These are phyloP conservation scores for Panopea generosa DNA, from an alignment of 2,888 invertebrate genomes.

Conservation along the genomic window DNA sequence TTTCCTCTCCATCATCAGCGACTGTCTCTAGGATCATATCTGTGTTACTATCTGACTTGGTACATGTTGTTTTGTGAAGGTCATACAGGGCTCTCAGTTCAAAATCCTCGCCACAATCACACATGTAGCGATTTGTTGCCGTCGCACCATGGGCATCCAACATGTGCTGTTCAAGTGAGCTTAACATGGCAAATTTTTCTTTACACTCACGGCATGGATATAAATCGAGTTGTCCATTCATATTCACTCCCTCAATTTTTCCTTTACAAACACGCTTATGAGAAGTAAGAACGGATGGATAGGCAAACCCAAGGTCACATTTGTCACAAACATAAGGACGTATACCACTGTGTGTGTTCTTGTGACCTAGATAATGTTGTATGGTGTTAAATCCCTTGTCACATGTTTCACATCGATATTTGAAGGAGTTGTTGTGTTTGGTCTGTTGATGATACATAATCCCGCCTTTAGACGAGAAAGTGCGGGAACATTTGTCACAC, in stretches of 20 bases:
- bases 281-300: conserved; percentile 50
- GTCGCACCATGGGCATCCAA: conserved; percentile 32
- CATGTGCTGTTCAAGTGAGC: conserved; percentile 38
- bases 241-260: conserved; percentile 21
- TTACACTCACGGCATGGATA: conserved; percentile 54
- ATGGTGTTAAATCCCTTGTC: conserved; percentile 58
- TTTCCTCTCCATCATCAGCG: conserved; percentile 22
- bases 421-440: conserved; percentile 54
- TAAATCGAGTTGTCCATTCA: conserved; percentile 35
- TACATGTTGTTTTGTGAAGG: conserved; percentile 47
- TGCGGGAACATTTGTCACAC: conserved; percentile 52
- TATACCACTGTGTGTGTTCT: conserved; percentile 54
- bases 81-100: conserved; percentile 41
- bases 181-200: conserved; percentile 51
- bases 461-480: conserved; percentile 59
- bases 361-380: conserved; percentile 56
- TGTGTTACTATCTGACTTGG: conserved; percentile 22
- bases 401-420: conserved; percentile 57
- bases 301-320: conserved; percentile 53
- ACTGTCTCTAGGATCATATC: conserved; percentile 36
- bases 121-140: conserved; percentile 26
- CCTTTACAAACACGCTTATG: conserved; percentile 56
- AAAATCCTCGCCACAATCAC: conserved; percentile 53
- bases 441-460: conserved; percentile 58
- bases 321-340: conserved; percentile 52